Evolutionary conservation across 2,888 invertebrate genomes (phyloP).

Genomic region (Campaea margaritaria): DNA sequence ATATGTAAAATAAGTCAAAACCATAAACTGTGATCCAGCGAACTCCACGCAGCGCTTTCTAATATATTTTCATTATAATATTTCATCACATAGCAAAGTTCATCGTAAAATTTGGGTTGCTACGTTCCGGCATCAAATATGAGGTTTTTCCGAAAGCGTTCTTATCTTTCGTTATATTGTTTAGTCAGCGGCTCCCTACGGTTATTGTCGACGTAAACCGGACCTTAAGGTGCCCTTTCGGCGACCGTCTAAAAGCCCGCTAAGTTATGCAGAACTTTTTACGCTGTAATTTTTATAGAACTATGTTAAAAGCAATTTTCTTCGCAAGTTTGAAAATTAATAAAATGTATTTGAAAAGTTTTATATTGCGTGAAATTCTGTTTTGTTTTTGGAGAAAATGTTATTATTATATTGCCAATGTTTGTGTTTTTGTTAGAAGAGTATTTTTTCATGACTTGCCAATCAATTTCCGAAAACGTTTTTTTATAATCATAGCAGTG

Average conservation of each 20-base stretch:
- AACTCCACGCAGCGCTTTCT: slow-evolving; percentile 11
- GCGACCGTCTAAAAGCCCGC: slow-evolving; percentile 24
- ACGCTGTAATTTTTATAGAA: slow-evolving; percentile 15
- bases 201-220: slow-evolving; percentile 50
- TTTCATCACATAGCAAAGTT: slow-evolving; percentile 27
- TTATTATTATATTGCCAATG: background rate
- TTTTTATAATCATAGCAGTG: background rate
- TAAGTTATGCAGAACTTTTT: slow-evolving; percentile 33
- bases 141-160: slow-evolving; percentile 46
- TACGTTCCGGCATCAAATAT: slow-evolving; percentile 44
- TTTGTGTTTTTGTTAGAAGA: background rate
- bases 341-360: slow-evolving; percentile 18
- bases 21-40: background rate
- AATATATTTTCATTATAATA: slow-evolving; percentile 29
- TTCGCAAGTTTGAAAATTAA: slow-evolving; percentile 6
- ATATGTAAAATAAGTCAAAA: background rate
- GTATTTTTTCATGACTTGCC: background rate
- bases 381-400: background rate
- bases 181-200: slow-evolving; percentile 52
- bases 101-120: slow-evolving; percentile 37
- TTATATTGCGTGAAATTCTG: slow-evolving; percentile 4
- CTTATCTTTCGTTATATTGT: slow-evolving; percentile 53
- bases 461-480: background rate
- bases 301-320: slow-evolving; percentile 21
- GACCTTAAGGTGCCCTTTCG: slow-evolving; percentile 30